Percentiles rank a stretch among this genome's conserved stretches.
phyloP scores from a whole-genome alignment of 2,797 vertebrate genomes.

The Echeneis naucrates region DNA sequence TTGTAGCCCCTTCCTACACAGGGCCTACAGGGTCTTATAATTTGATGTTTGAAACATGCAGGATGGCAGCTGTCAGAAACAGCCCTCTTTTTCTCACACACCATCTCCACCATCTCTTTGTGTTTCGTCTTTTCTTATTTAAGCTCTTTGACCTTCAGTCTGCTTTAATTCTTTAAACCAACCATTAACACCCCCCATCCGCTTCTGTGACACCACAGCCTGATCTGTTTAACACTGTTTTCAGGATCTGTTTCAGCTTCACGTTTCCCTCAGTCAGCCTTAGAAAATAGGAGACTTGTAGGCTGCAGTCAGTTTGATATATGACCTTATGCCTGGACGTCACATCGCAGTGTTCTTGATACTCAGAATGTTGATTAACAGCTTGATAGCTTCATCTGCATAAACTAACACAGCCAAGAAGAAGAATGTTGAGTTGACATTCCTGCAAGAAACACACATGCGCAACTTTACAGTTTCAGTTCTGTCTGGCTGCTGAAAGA shows the following conservation, averaged over 20 bases:
- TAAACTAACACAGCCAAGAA: slow-evolving; percentile 22
- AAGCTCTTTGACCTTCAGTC: slow-evolving; percentile 50
- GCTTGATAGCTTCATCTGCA: slow-evolving; percentile 8
- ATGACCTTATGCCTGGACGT: slow-evolving; percentile 27
- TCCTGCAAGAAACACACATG: slow-evolving; percentile 35
- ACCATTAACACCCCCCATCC: slow-evolving; percentile 40
- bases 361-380: slow-evolving; percentile 1
- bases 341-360: slow-evolving; percentile 1
- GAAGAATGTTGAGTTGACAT: slow-evolving; percentile 62
- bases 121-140: slow-evolving; percentile 20
- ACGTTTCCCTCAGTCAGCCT: slow-evolving; percentile 40
- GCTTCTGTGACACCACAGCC: slow-evolving; percentile 25
- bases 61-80: neutral
- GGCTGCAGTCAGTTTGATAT: slow-evolving; percentile 21
- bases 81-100: slow-evolving; percentile 4
- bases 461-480: slow-evolving; percentile 70
- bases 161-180: slow-evolving; percentile 49
- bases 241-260: slow-evolving; percentile 47
- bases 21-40: neutral
- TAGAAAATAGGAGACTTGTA: slow-evolving; percentile 4
- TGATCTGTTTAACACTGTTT: slow-evolving; percentile 39
- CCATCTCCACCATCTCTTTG: neutral
- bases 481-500: slow-evolving; percentile 55
- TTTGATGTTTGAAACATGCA: neutral
- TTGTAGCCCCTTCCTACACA: neutral